These are phyloP conservation scores for Ceyx cyanopectus DNA, from an alignment of 2,113 vertebrate species.

Conservation along the genomic window DNA sequence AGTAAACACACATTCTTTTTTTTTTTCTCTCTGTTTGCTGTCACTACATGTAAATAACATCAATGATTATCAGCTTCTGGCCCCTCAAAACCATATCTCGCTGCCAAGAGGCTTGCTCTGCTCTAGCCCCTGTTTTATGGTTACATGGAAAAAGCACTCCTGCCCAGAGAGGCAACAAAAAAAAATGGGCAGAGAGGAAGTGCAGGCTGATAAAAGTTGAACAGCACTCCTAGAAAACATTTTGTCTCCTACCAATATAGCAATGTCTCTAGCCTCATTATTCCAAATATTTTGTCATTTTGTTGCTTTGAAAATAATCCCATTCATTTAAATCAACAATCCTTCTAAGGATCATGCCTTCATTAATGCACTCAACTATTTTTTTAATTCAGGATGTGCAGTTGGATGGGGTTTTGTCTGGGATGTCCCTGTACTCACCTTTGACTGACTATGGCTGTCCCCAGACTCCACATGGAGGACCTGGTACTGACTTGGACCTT, in stretches of 20 bases:
- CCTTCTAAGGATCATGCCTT: not conserved
- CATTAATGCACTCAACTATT: not conserved
- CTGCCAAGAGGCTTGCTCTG: too few species aligned
- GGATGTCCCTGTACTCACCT: not conserved
- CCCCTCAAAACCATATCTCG: not conserved
- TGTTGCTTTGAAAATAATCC: not conserved
- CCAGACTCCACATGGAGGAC: not conserved
- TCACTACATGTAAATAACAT: not conserved
- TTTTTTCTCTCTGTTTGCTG: not conserved
- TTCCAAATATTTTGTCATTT: not conserved
- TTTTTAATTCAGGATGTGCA: not conserved
- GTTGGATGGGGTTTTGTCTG: not conserved
- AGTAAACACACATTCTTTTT: too few species aligned
- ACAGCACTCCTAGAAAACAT: not conserved
- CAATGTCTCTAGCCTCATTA: not conserved
- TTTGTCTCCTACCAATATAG: not conserved
- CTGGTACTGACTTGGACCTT: not conserved
- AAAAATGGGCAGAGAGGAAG: not conserved
- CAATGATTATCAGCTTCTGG: not conserved
- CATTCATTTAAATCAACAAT: not conserved
- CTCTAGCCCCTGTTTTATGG: not conserved
- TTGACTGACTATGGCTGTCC: not conserved
- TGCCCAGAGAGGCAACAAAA: not conserved
- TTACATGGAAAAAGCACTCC: not conserved
- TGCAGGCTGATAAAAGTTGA: not conserved